A percentile compares a stretch with the other conserved stretches of the same genome.
phyloP scores from a whole-genome alignment of 2,888 invertebrate genomes.

The Bimastos eiseni region DNA sequence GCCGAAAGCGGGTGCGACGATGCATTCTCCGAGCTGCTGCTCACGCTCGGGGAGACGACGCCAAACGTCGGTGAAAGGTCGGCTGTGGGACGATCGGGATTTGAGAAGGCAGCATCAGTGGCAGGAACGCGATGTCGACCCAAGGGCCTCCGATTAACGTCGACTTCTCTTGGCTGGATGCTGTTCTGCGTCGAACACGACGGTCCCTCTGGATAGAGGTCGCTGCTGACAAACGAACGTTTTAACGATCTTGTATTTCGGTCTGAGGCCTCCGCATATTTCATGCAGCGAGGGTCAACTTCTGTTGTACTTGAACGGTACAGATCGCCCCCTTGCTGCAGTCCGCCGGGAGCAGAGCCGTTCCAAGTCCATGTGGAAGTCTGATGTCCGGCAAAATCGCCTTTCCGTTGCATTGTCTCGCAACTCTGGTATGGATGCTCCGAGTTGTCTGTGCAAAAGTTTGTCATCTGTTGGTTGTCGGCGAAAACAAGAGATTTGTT shows the following conservation, averaged over 20 bases:
- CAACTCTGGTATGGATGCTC: background rate
- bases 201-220: background rate
- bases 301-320: background rate
- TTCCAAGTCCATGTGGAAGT: background rate
- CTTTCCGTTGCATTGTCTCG: background rate
- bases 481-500: background rate
- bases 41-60: background rate
- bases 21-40: background rate
- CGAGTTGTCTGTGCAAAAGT: background rate
- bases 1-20: background rate
- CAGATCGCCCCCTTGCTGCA: background rate
- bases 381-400: background rate
- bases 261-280: background rate
- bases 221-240: background rate
- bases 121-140: background rate
- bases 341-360: background rate
- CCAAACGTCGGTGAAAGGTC: background rate
- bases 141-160: background rate
- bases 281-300: background rate
- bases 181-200: background rate
- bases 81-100: background rate
- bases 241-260: background rate
- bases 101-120: background rate
- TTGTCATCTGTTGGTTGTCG: background rate
- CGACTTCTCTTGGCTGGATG: background rate